These are phyloP conservation scores for Cryptus viduatorius DNA, from an alignment of 2,888 invertebrate genomes.

Conservation along the genomic window DNA sequence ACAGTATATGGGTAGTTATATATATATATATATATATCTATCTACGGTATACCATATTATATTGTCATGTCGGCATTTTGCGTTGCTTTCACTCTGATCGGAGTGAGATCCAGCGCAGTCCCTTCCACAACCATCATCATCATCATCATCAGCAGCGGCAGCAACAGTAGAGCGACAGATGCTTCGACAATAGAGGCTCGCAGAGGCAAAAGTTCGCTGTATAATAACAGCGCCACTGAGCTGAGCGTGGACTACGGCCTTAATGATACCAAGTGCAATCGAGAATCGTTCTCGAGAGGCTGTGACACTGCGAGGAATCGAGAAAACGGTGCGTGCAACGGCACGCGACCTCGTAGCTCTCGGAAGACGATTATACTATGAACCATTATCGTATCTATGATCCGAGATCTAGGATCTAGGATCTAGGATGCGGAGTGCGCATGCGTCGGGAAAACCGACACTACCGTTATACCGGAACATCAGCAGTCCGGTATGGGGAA, in stretches of 20 bases:
- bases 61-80: constrained; percentile 65
- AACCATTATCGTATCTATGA: constrained; percentile 19
- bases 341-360: constrained; percentile 68
- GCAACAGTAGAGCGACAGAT: constrained; percentile 75
- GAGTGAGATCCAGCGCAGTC: constrained; percentile 40
- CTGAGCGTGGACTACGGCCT: constrained; percentile 59
- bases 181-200: constrained; percentile 76
- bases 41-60: constrained; percentile 35
- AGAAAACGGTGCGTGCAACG: constrained; percentile 51
- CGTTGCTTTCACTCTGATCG: constrained; percentile 65
- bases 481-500: not conserved
- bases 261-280: constrained; percentile 67
- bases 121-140: constrained; percentile 19
- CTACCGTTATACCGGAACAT: not conserved
- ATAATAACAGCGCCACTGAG: constrained; percentile 57
- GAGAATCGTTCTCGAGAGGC: not conserved
- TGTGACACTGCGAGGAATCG: constrained; percentile 22
- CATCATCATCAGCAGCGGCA: constrained; percentile 36
- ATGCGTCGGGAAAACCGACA: not conserved
- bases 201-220: constrained; percentile 60
- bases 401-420: constrained; percentile 55
- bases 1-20: constrained; percentile 4
- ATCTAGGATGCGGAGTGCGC: constrained; percentile 34
- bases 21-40: not conserved
- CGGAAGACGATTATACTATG: constrained; percentile 36